Evolutionary conservation across 1,140 invertebrate species (phyloP).

Genomic region (Sminthurides bifidus): DNA sequence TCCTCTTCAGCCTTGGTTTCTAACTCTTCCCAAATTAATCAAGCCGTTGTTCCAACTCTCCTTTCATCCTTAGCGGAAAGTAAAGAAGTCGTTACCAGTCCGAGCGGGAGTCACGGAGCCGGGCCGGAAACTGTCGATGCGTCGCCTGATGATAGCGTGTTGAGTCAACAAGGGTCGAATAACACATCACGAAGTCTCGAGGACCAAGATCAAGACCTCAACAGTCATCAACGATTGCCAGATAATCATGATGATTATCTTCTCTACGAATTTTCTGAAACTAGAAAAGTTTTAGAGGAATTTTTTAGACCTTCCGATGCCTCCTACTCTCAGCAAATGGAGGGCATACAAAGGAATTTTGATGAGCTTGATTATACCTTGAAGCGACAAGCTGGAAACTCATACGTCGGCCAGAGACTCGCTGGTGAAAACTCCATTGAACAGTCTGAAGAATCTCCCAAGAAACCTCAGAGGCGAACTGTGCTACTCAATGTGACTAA

Average conservation of each 20-base stretch:
- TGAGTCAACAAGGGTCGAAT: constrained; percentile 22
- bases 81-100: too few relatives aligned
- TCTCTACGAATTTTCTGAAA: constrained; percentile 79
- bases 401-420: constrained; percentile 65
- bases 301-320: constrained; percentile 69
- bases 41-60: too few relatives aligned
- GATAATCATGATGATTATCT: constrained; percentile 7
- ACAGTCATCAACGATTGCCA: constrained; percentile 11
- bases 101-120: neutral
- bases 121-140: constrained; percentile 2
- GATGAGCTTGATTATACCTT: constrained; percentile 74
- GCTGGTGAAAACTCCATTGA: constrained; percentile 44
- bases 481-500: constrained; percentile 14
- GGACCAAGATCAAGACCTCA: constrained; percentile 1
- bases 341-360: constrained; percentile 34
- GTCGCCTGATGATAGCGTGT: constrained; percentile 20
- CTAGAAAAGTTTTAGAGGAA: constrained; percentile 76
- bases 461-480: constrained; percentile 31
- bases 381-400: constrained; percentile 57
- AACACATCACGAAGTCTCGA: constrained; percentile 7
- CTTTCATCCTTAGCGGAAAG: too few relatives aligned
- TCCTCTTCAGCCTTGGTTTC: too few relatives aligned
- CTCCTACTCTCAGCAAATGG: constrained; percentile 33
- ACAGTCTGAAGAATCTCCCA: constrained; percentile 39
- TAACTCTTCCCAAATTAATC: too few relatives aligned